phyloP scores from a whole-genome alignment of 1,140 invertebrate genomes.

The Geopemphigus sp. region DNA sequence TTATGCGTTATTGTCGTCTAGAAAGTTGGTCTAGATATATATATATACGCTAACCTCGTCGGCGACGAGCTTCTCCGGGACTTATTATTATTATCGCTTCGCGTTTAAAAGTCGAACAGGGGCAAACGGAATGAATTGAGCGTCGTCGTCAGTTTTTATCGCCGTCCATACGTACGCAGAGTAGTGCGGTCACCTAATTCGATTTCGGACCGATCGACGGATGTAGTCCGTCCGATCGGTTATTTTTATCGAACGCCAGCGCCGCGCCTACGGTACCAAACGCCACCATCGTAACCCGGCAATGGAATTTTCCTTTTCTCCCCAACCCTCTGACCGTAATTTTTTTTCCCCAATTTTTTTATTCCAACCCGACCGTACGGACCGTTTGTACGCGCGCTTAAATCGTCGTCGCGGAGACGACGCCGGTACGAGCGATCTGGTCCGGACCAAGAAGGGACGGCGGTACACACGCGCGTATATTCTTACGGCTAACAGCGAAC shows the following conservation, averaged over 20 bases:
- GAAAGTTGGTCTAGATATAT: slow-evolving; percentile 12
- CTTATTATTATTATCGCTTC: slow-evolving; percentile 5
- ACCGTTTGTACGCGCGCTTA: no score
- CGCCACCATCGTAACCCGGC: no score
- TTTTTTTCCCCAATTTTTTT: no score
- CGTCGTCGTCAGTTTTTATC: slow-evolving; percentile 32
- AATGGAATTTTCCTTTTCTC: no score
- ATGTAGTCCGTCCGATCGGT: neutral
- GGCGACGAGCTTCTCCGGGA: neutral
- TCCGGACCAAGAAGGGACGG: no score
- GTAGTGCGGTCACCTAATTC: slow-evolving; percentile 7
- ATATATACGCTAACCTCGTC: neutral
- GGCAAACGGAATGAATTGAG: slow-evolving; percentile 32
- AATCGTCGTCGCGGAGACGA: no score
- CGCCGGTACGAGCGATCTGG: no score
- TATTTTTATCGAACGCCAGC: slow-evolving; percentile 23
- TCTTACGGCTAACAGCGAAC: no score
- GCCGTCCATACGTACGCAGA: neutral
- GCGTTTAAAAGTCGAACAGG: slow-evolving; percentile 31
- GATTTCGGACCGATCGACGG: slow-evolving; percentile 22
- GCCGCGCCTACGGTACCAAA: no score
- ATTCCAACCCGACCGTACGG: no score
- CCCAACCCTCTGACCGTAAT: no score
- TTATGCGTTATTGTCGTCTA: slow-evolving; percentile 27
- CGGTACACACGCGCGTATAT: no score